These are phyloP conservation scores for Acleris sparsana DNA, from an alignment of 2,888 invertebrate species.

Conservation along the genomic window DNA sequence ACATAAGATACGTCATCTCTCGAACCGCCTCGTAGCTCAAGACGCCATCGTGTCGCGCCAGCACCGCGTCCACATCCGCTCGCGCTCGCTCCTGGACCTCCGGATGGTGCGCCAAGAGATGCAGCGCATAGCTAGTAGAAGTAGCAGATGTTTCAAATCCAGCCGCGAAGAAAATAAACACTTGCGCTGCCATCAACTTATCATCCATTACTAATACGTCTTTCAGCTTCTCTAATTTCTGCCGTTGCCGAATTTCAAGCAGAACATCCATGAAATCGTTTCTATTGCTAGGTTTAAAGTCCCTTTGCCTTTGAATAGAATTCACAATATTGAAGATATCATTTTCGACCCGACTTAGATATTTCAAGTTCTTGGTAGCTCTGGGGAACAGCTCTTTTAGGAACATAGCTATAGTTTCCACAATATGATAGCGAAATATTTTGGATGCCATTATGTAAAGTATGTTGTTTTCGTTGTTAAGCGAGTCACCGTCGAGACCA, in stretches of 20 bases:
- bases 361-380: conserved; percentile 49
- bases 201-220: conserved; percentile 11
- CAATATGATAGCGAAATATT: conserved; percentile 46
- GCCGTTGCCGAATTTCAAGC: conserved; percentile 28
- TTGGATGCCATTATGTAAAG: conserved; percentile 57
- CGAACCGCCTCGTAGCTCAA: conserved; percentile 28
- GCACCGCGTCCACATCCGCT: conserved; percentile 29
- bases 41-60: conserved; percentile 18
- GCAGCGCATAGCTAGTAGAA: conserved; percentile 25
- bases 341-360: conserved; percentile 48
- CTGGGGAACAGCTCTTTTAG: conserved; percentile 56
- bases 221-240: conserved; percentile 46
- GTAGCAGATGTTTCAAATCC: conserved; percentile 35
- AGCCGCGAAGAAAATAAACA: conserved; percentile 1
- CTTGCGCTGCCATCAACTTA: conserved; percentile 28
- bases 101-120: conserved; percentile 41
- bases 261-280: conserved; percentile 46
- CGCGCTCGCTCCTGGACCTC: conserved; percentile 23
- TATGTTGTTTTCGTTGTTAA: conserved; percentile 35
- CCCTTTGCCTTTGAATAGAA: conserved; percentile 54
- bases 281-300: conserved; percentile 55
- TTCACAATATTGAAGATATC: conserved; percentile 52
- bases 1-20: conserved; percentile 1
- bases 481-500: too few relatives aligned
- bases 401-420: conserved; percentile 45